Evolutionary conservation across 1,140 invertebrate species (phyloP), one percentile per base, ranked within the genome.

Genomic region (Drosophila funebris): DNA sequence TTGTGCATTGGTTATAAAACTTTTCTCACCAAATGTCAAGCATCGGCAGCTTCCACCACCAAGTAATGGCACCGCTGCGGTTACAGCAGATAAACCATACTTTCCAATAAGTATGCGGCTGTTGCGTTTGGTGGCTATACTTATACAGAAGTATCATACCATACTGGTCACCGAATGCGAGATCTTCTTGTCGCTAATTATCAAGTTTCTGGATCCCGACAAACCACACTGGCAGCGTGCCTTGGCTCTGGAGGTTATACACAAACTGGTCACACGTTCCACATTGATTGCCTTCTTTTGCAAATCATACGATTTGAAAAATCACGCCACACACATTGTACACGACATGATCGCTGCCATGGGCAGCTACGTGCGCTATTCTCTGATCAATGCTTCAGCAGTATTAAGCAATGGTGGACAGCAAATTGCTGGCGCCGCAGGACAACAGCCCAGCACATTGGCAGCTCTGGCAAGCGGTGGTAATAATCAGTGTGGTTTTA

Each of bases 91-190:
- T 90, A 97, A 98, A 78, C 98, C 98, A 6, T 98, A 97, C 92
- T 99, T 99, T 93, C 97, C 98, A 9, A 98, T 99, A 77, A 98
- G 98, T 76, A 98, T 99, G 95, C 94, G 98, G 43, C 93, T 99
- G 8, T 93, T 99, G 14, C 92, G 98, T 64, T 96, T 99, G 71
- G 98, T 99, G 14, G 96, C 97, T 5, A 95, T 99, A 76, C 94
- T 99, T 18, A 95, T 99, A 82, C 96, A 97, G 90, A 96, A 98
- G 90, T 99, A 99, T 93, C 98, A 99, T 91, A 94, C 94, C 14
- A 93, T 99, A 72, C 92, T 99, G 93, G 98, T 98, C 90, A 99
- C 98, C 3, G 98, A 99, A 92, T 99, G 98, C 93, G 99, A 99
- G 93, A 99, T 99, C 85, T 99, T 99, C 92, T 93, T 99, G 41